Evolutionary conservation across 2,888 invertebrate species (phyloP), one percentile per base, ranked within the genome.

Genomic region (Cerceris rybyensis): DNA sequence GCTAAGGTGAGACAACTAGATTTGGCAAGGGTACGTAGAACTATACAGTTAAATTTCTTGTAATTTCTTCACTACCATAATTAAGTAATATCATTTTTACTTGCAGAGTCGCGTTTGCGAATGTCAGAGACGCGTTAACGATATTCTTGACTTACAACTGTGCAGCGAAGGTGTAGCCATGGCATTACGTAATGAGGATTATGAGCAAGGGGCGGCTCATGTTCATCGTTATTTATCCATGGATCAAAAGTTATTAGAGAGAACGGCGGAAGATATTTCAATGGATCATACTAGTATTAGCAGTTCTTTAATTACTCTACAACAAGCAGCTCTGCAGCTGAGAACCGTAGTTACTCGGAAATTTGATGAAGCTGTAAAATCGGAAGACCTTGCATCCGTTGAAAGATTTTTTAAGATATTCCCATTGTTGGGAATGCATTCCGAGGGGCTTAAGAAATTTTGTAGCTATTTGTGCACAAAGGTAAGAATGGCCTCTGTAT

Each of bases 141-240:
- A 99, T 92, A 94, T 99, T 52, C 95, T 99, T 75, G 99, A 99
- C 92, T 93, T 99, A 66, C 98, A 98, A 92, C 94, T 98, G 72
- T 99, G 99, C 92, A 98, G 98, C 63, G 98, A 98, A 91, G 99
- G 99, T n/a, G 99, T 99, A 0, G 97, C 98, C 82, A 96, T 97
- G 64, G 98, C 99, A 0, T 96, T 99, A 69, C 95, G 96, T 81
- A 97, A 97, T 86, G 98, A 99, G 93, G 98, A 99, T 92, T 99
- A 97, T 93, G 99, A 99, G 93, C 96, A 97, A 93, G 98, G 98
- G 69, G 99, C 99, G 11, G 98, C 96, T 0, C 99, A 99, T 90
- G 97, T 99, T 59, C 98, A 98, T 86, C 95, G 99, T 57, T 99
- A 98, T 93, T 94, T 98, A 55, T 96, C 96, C 68, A 97, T 99